These are phyloP conservation scores for Pollachius pollachius DNA, from an alignment of 2,113 vertebrate species.

Conservation along the genomic window DNA sequence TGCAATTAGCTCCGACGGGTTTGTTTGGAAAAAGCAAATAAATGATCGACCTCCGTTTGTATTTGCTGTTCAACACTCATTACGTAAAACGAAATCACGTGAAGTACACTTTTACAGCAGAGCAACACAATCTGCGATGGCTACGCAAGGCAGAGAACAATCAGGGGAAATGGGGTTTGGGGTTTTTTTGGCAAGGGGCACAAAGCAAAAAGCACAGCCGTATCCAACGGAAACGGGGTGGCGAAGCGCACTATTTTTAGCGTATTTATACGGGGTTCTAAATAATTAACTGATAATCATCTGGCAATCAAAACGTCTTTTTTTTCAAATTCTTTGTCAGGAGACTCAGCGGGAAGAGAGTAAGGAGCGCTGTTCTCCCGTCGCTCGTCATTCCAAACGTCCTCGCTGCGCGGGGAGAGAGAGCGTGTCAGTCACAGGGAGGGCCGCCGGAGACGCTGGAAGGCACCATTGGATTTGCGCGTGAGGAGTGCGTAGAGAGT, in stretches of 20 bases:
- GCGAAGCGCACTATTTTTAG: constrained; percentile 76
- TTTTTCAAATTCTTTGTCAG: constrained; percentile 43
- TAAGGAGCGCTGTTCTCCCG: background rate
- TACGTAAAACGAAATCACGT: too few species aligned
- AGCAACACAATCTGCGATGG: constrained; percentile 21
- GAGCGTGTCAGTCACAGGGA: constrained; percentile 35
- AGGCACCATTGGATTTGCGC: constrained; percentile 56
- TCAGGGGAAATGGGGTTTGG: constrained; percentile 14
- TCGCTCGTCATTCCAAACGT: too few species aligned
- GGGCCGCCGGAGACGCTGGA: constrained; percentile 47
- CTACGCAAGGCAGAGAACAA: constrained; percentile 41
- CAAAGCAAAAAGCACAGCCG: constrained; percentile 58
- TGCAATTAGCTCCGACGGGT: too few species aligned
- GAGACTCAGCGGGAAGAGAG: constrained; percentile 41
- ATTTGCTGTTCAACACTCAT: constrained; percentile 30
- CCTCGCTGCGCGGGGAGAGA: too few species aligned
- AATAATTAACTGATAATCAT: constrained; percentile 85
- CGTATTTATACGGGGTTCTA: constrained; percentile 80
- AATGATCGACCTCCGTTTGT: constrained; percentile 35
- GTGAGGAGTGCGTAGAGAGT: constrained; percentile 66
- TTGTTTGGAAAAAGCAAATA: constrained; percentile 18
- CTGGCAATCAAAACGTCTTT: constrained; percentile 75
- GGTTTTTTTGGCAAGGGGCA: constrained; percentile 8
- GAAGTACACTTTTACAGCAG: too few species aligned
- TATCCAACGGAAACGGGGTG: constrained; percentile 66